These are phyloP conservation scores for Charadrius vociferus DNA, from an alignment of 2,113 vertebrate species.

Conservation along the genomic window DNA sequence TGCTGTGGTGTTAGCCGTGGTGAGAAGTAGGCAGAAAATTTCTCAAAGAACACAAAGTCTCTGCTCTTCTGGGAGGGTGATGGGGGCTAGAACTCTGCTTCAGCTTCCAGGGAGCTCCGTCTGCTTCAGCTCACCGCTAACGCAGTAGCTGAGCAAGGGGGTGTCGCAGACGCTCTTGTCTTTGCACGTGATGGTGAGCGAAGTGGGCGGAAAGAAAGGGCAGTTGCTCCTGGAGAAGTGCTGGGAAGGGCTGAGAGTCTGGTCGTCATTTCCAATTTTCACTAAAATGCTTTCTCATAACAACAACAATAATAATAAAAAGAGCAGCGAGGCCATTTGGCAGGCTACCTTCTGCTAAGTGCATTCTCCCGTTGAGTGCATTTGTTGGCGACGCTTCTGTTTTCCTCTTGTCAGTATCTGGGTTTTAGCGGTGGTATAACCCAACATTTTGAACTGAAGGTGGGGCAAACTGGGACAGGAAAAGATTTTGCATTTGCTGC, in stretches of 20 bases:
- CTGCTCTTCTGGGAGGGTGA: background rate
- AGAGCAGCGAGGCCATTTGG: background rate
- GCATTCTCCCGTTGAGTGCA: background rate
- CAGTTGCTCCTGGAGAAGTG: background rate
- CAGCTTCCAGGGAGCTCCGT: background rate
- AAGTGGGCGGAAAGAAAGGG: background rate
- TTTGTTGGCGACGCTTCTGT: background rate
- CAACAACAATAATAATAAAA: background rate
- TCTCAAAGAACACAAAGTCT: background rate
- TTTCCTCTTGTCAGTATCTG: background rate
- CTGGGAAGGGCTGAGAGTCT: background rate
- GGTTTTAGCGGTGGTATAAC: background rate
- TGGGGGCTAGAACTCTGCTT: background rate
- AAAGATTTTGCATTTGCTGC: background rate
- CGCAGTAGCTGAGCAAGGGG: background rate
- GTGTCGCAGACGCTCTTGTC: background rate
- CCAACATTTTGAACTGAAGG: background rate
- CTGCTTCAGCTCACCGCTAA: background rate
- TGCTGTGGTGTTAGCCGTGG: background rate
- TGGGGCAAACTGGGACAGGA: background rate
- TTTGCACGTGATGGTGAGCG: background rate
- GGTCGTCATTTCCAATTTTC: background rate
- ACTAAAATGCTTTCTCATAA: slow-evolving; percentile 29
- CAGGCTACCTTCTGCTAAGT: background rate
- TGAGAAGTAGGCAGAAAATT: background rate